Conservation (phyloP, 2,888 invertebrate species). For the Drosophila pseudotalamancana region DNA sequence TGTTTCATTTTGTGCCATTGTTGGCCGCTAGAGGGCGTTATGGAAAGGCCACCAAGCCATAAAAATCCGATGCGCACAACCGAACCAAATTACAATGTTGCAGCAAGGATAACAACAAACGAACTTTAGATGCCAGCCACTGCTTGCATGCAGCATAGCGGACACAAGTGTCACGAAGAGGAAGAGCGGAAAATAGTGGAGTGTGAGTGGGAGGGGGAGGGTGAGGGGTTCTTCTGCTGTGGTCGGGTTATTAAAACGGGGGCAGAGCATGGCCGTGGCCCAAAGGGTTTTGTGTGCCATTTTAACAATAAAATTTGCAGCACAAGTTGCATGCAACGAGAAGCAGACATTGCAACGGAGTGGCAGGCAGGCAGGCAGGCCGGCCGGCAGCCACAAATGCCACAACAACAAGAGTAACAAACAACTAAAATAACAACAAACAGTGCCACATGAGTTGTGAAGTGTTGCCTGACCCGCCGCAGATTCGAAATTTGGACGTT, state of each 20-base stretch:
- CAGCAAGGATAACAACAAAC: constrained; percentile 39
- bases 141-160: constrained; percentile 42
- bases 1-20: constrained; percentile 37
- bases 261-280: constrained; percentile 18
- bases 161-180: constrained; percentile 1
- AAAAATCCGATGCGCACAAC: constrained; percentile 55
- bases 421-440: constrained; percentile 7
- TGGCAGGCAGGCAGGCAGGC: constrained; percentile 7
- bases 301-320: constrained; percentile 58
- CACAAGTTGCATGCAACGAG: constrained; percentile 41
- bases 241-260: not conserved
- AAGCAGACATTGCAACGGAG: constrained; percentile 44
- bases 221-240: not conserved
- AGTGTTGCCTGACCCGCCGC: constrained; percentile 34
- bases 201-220: not conserved
- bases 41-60: constrained; percentile 51
- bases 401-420: constrained; percentile 8
- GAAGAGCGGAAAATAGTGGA: no score
- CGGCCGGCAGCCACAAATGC: constrained; percentile 9
- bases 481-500: constrained; percentile 17
- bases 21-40: constrained; percentile 31
- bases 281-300: constrained; percentile 36
- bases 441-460: constrained; percentile 31
- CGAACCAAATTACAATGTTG: constrained; percentile 68
- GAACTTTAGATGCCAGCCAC: constrained; percentile 28